phyloP scores from a whole-genome alignment of 1,140 invertebrate species.

The Brachionus koreanus region DNA sequence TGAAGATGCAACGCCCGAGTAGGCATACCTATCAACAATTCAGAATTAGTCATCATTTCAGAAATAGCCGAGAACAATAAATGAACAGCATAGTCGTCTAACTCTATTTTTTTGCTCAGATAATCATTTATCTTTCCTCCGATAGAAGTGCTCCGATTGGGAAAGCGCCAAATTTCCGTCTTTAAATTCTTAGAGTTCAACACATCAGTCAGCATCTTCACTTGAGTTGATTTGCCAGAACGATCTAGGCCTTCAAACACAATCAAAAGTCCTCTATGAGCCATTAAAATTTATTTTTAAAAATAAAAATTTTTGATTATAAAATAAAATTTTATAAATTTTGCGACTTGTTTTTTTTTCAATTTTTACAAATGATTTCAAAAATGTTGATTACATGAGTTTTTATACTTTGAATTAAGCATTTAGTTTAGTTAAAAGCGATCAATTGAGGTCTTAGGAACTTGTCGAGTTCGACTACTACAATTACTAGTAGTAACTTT shows the following conservation, averaged over 20 bases:
- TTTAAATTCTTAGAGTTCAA: conserved; percentile 53
- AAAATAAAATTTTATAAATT: too few relatives aligned
- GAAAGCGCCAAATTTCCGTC: conserved; percentile 58
- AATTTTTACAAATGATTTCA: too few relatives aligned
- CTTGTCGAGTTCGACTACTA: too few relatives aligned
- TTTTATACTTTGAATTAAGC: too few relatives aligned
- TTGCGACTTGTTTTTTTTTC: too few relatives aligned
- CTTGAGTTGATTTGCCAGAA: conserved; percentile 86
- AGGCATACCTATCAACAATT: conserved; percentile 83
- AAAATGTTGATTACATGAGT: too few relatives aligned
- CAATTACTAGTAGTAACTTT: too few relatives aligned
- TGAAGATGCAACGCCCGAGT: conserved; percentile 76
- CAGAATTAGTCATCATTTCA: conserved; percentile 65
- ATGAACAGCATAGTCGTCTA: conserved; percentile 78
- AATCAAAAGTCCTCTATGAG: conserved; percentile 62
- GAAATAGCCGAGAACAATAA: conserved; percentile 81
- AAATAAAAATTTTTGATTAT: too few relatives aligned
- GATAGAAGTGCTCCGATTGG: conserved; percentile 71
- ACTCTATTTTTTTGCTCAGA: conserved; percentile 65
- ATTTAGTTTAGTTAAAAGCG: too few relatives aligned
- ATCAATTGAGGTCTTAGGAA: too few relatives aligned
- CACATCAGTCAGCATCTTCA: conserved; percentile 65
- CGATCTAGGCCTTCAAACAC: conserved; percentile 88
- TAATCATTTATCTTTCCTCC: conserved; percentile 78
- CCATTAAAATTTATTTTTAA: too few relatives aligned